Percentiles rank a stretch among this genome's conserved stretches.
Conservation (phyloP, 2,888 invertebrate species). For the Rugalucina vietnamica region DNA sequence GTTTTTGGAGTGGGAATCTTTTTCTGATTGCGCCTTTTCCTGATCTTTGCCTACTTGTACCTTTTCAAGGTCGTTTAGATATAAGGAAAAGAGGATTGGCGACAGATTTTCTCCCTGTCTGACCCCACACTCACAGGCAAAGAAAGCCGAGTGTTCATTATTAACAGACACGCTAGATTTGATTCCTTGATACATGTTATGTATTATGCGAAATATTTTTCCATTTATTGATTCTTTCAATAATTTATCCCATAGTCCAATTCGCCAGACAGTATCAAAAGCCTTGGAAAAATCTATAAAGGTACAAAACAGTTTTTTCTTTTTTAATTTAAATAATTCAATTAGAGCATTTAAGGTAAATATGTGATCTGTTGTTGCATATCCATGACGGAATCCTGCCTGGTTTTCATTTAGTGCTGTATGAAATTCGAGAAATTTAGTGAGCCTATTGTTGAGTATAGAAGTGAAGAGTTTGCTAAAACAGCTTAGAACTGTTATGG, state of each 20-base stretch:
- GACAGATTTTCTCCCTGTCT: slow-evolving; percentile 33
- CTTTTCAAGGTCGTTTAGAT: slow-evolving; percentile 29
- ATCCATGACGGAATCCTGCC: slow-evolving; percentile 31
- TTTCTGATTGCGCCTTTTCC: too few relatives aligned
- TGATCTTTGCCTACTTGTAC: too few relatives aligned
- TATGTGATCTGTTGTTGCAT: slow-evolving; percentile 32
- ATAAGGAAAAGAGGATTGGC: slow-evolving; percentile 31
- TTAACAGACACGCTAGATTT: slow-evolving; percentile 28
- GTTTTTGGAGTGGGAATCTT: too few relatives aligned
- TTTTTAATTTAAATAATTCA: background rate
- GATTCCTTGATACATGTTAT: slow-evolving; percentile 37
- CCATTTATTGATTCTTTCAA: slow-evolving; percentile 25
- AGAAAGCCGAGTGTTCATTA: background rate
- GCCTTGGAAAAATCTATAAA: too few relatives aligned
- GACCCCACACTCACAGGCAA: slow-evolving; percentile 25
- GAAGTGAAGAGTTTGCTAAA: slow-evolving; percentile 25
- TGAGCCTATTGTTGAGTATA: slow-evolving; percentile 24
- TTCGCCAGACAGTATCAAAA: slow-evolving; percentile 35
- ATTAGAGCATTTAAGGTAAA: slow-evolving; percentile 20
- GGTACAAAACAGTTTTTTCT: slow-evolving; percentile 16
- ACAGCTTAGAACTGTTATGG: slow-evolving; percentile 30
- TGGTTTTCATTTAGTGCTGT: slow-evolving; percentile 29
- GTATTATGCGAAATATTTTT: slow-evolving; percentile 32
- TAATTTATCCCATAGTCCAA: slow-evolving; percentile 34
- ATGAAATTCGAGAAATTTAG: background rate